phyloP scores from a whole-genome alignment of 2,888 invertebrate species.

The Diaprepes abbreviatus region DNA sequence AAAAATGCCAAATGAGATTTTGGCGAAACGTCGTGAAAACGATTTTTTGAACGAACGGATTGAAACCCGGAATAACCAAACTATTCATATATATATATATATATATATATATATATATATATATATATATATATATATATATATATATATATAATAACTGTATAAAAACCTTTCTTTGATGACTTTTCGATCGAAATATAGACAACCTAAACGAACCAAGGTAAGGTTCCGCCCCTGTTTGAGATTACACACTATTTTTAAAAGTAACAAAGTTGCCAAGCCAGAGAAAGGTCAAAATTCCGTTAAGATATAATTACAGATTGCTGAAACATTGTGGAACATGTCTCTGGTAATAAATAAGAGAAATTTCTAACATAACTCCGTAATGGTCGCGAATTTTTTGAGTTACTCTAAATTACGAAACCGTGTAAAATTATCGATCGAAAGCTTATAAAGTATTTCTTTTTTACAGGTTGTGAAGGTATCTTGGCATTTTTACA shows the following conservation, averaged over 20 bases:
- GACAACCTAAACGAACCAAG: too few relatives aligned
- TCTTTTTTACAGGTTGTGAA: neutral
- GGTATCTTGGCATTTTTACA: neutral
- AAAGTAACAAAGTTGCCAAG: constrained; percentile 36
- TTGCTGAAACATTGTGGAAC: constrained; percentile 48
- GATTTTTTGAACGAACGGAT: too few relatives aligned
- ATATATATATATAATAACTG: too few relatives aligned
- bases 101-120: too few relatives aligned
- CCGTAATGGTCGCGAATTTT: constrained; percentile 46
- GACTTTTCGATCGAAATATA: too few relatives aligned
- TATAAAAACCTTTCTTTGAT: too few relatives aligned
- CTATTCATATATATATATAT: too few relatives aligned
- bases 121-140: too few relatives aligned
- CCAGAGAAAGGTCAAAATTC: constrained; percentile 47
- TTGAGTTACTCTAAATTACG: constrained; percentile 41
- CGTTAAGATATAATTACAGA: constrained; percentile 50
- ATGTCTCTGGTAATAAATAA: constrained; percentile 48
- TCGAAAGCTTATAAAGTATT: constrained; percentile 12
- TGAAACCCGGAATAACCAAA: too few relatives aligned
- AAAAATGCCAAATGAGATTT: too few relatives aligned
- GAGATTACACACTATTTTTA: constrained; percentile 29
- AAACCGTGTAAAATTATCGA: constrained; percentile 33
- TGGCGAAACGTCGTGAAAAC: too few relatives aligned
- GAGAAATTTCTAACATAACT: constrained; percentile 48
- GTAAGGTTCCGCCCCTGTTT: constrained; percentile 25